A percentile compares a stretch with the other conserved stretches of the same genome.
phyloP scores from a whole-genome alignment of 2,888 invertebrate species.

The Sipha maydis region DNA sequence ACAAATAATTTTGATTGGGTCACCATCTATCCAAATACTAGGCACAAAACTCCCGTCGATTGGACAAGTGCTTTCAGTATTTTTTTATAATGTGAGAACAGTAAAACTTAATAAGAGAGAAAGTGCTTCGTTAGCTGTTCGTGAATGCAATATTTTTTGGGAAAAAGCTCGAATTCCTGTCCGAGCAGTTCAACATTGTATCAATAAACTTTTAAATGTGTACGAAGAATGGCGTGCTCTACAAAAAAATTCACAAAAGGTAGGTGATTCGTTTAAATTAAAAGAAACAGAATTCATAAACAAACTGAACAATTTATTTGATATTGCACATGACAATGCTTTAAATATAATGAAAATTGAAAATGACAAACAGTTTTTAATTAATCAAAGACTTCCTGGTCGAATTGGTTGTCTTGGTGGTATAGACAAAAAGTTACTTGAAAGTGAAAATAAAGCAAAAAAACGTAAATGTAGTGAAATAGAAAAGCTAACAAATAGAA shows the following conservation, averaged over 20 bases:
- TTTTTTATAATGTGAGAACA: slow-evolving; percentile 20
- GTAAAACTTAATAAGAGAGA: neutral
- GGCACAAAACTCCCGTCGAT: too few relatives aligned
- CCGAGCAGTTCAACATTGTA: slow-evolving; percentile 6
- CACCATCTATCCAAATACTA: too few relatives aligned
- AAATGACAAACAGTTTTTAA: too few relatives aligned
- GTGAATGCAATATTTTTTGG: slow-evolving; percentile 14
- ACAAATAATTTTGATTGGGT: too few relatives aligned
- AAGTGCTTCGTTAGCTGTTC: neutral
- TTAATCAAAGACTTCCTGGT: too few relatives aligned
- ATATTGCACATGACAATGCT: too few relatives aligned
- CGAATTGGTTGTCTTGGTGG: too few relatives aligned
- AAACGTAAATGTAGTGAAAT: too few relatives aligned
- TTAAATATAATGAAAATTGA: too few relatives aligned
- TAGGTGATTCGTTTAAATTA: neutral
- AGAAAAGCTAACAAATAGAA: too few relatives aligned
- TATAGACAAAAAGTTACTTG: too few relatives aligned
- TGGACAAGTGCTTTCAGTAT: neutral
- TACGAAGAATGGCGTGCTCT: neutral
- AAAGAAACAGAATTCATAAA: slow-evolving; percentile 10
- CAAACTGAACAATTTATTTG: slow-evolving; percentile 13
- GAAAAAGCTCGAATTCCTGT: slow-evolving; percentile 46
- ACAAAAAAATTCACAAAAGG: neutral
- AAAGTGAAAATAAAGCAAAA: too few relatives aligned
- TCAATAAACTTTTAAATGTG: slow-evolving; percentile 7